Base-by-base conservation (phyloP, 1,140 invertebrate genomes). In the Formica selysi region DNA sequence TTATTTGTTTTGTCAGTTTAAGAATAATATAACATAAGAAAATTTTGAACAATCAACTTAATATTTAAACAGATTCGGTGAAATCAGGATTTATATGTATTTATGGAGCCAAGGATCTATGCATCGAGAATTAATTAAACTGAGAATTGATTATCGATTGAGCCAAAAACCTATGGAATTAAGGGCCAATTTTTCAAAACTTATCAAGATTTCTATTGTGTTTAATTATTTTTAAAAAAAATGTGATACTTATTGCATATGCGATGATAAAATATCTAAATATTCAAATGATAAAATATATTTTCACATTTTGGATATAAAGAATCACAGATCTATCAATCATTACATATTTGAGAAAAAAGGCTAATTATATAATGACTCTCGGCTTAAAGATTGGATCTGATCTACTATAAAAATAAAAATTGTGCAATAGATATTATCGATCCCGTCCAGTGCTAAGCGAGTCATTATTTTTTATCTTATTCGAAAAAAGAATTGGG, bases 351-450 rank as follows among this genome's bases (percentile, higher is more conserved):
- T 38, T 44, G 3, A 5, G 38, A 48, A 36, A 79, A 73, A 76
- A 48, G 19, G 1, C 4, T 10, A 48, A 74, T 48, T 6, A 61
- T 6, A 11, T 36, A 44, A 74, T 83, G 68, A 83, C 54, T 80
- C 62, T 74, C 5, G 44, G 38, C 44, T 59, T 71, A 65, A 67
- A 71, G 41, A 48, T 73, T 67, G 64, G 68, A 41, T 62, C 6
- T 62, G 26, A 19, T 26, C 38, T 86, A 41, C 26, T 61, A 57
- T 22, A 16, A 64, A 73, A 73, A 48, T 48, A 44, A 67, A 64
- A 79, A 22, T 65, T 44, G 87, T 90, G 78, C 87, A 90, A 89
- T 90, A 87, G 16, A 74, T 61, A 74, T 36, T 76, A 41, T 76
- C 44, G 26, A 80, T 80, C 36, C 57, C 73, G 70, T 90, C 38